These are phyloP conservation scores for Crax fasciolata DNA, from an alignment of 2,797 vertebrate genomes.

Conservation along the genomic window DNA sequence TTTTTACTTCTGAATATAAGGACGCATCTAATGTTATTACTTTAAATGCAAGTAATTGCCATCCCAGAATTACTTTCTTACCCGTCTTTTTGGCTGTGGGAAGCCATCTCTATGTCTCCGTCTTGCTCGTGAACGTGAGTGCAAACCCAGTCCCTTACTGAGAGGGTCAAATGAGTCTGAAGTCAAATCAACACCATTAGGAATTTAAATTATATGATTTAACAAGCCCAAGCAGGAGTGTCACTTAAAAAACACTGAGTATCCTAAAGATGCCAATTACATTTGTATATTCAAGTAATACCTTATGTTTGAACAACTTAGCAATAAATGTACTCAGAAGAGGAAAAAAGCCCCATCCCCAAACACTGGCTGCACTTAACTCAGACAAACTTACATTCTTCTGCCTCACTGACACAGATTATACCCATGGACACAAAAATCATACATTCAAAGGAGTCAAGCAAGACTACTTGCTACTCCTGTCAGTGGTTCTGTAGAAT, in stretches of 20 bases:
- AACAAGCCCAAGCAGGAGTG: constrained; percentile 20
- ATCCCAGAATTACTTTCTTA: constrained; percentile 71
- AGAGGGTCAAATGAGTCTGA: constrained; percentile 87
- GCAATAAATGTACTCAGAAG: not conserved
- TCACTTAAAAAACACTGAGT: not conserved
- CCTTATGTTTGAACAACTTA: not conserved
- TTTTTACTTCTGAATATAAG: not conserved
- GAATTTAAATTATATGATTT: constrained; percentile 58
- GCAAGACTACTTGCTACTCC: not conserved
- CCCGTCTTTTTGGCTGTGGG: constrained; percentile 88
- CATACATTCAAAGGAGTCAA: not conserved
- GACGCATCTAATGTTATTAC: not conserved
- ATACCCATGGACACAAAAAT: not conserved
- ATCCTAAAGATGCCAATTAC: not conserved
- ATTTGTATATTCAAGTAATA: not conserved
- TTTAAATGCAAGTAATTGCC: not conserved
- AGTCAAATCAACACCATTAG: constrained; percentile 72
- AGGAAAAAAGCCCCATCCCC: not conserved
- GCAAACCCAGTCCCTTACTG: constrained; percentile 84
- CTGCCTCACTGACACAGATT: not conserved
- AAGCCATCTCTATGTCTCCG: constrained; percentile 90
- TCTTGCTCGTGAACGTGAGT: constrained; percentile 83
- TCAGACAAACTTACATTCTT: not conserved
- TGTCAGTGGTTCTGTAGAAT: not conserved
- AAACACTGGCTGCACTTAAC: not conserved